Evolutionary conservation across 2,797 vertebrate species (phyloP), one percentile per base, ranked within the genome.

Genomic region (Scolopax bukidnonensis): DNA sequence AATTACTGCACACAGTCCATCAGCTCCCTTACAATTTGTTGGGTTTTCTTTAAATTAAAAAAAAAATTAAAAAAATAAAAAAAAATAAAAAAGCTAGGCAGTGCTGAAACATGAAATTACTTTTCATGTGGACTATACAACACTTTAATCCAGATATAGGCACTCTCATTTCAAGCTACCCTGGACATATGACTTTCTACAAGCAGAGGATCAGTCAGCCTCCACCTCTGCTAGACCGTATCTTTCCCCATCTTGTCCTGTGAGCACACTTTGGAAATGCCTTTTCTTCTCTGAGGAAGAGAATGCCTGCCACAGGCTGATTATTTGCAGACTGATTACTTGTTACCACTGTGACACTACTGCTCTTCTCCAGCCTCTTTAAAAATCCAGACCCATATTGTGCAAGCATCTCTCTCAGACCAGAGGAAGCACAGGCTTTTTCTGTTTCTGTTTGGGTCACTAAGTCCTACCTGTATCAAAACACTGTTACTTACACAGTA

Each of bases 21-120:
- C 32, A 75, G 41, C 27, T 74, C 21, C 27, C 15, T 85, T 75
- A 68, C 28, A 75, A 28, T 18, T 64, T 47, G 30, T 6, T 43
- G 7, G 21, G 1, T 0, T 3, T 1, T 18, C 60, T 50, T 16
- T 9, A 36, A 36, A 36, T 36, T n/a, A 36, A 67, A 19, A 7
- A 15, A 30, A 16, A 41, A 41, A 41, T 6, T 12, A 40, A 40
- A 40, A 40, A 40, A 13, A 13, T 5, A 40, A 40, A 40, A 40
- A 40, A 40, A 40, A 40, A 40, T 12, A 12, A 12, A 16, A 33
- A 38, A 13, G 6, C 30, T 23, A 43, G 20, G 17, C 21, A 68
- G 77, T 60, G 36, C 43, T 78, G 73, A 71, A 88, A 84, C 0
- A 0, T 27, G 20, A 75, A 69, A 89, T 69, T 53, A 61, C 12